These are phyloP conservation scores for Dipodomys merriami DNA, from an alignment of 2,113 vertebrate genomes.

Conservation along the genomic window DNA sequence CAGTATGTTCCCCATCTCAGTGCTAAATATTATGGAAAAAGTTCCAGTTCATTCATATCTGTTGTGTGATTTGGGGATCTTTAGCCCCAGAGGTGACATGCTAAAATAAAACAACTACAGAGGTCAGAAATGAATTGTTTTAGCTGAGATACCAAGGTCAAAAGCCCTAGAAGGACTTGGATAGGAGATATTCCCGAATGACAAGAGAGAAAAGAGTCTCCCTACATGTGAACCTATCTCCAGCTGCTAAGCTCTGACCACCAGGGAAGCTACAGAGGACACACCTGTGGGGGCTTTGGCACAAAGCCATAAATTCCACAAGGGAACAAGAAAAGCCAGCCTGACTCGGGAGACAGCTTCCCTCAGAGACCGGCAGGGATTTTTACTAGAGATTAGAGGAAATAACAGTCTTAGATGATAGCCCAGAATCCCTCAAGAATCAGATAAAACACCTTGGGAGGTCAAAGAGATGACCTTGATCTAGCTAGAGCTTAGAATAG, in stretches of 20 bases:
- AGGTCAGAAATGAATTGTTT: background rate
- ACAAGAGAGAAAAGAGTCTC: background rate
- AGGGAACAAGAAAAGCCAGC: background rate
- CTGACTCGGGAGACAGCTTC: background rate
- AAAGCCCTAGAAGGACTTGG: background rate
- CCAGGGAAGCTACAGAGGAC: background rate
- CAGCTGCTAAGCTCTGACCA: background rate
- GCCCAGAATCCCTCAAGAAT: constrained; percentile 10
- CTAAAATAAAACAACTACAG: background rate
- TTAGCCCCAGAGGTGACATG: background rate
- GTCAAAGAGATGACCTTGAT: constrained; percentile 49
- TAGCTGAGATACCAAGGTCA: background rate
- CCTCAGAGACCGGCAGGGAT: background rate
- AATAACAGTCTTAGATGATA: background rate
- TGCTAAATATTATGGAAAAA: constrained; percentile 25
- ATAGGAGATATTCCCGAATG: background rate
- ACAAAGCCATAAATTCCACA: background rate
- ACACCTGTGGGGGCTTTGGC: background rate
- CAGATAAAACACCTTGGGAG: constrained; percentile 32
- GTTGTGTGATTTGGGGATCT: background rate
- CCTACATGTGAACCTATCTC: background rate
- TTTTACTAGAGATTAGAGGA: constrained; percentile 27
- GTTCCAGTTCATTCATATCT: background rate
- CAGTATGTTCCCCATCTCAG: background rate
- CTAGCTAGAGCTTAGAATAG: constrained; percentile 2